These are phyloP conservation scores for Erythrolamprus reginae DNA, from an alignment of 2,113 vertebrate genomes.

Conservation along the genomic window DNA sequence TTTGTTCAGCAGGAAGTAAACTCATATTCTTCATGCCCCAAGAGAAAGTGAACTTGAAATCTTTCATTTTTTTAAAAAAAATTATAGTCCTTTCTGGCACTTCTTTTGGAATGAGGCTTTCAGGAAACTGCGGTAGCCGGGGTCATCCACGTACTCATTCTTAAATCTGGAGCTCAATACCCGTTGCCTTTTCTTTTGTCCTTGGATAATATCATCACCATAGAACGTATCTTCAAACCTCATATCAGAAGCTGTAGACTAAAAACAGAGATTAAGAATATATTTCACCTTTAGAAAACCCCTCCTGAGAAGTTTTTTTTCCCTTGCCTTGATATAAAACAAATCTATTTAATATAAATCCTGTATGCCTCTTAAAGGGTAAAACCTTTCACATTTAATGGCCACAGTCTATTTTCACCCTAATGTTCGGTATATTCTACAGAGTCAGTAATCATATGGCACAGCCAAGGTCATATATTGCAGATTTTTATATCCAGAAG, in stretches of 20 bases:
- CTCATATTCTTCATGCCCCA: not conserved
- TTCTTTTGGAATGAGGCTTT: slow-evolving; percentile 78
- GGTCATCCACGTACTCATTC: slow-evolving; percentile 89
- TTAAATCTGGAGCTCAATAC: slow-evolving; percentile 89
- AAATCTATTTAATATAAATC: not conserved
- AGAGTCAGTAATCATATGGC: not conserved
- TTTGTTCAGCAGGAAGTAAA: not conserved
- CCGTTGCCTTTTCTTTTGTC: slow-evolving; percentile 87
- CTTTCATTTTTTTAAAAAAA: slow-evolving; percentile 37
- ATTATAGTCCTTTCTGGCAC: slow-evolving; percentile 78
- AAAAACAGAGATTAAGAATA: slow-evolving; percentile 40
- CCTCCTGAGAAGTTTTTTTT: not conserved
- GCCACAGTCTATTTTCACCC: not conserved
- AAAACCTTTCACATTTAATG: not conserved
- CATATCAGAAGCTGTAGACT: slow-evolving; percentile 97
- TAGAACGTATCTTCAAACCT: slow-evolving; percentile 92
- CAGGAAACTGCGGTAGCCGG: slow-evolving; percentile 80
- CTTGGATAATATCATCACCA: slow-evolving; percentile 77
- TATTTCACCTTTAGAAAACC: not conserved
- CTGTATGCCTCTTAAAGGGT: not conserved
- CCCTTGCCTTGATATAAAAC: not conserved
- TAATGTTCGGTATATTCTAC: not conserved
- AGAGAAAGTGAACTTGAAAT: not conserved
- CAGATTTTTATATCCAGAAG: not conserved
- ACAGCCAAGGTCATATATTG: not conserved